These are phyloP conservation scores for Nephrotoma flavescens DNA, from an alignment of 2,888 invertebrate species.

Conservation along the genomic window DNA sequence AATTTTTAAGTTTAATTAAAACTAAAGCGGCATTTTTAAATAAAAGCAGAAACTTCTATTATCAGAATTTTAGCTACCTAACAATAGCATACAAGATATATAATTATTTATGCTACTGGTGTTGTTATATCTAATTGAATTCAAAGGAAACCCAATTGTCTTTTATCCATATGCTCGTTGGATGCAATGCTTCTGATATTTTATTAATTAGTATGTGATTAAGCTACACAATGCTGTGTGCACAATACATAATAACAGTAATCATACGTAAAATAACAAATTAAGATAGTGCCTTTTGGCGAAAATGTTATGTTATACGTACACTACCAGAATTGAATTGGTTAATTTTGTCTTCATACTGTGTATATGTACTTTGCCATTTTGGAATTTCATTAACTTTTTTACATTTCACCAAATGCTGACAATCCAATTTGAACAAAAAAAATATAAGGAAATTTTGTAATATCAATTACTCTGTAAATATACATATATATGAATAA, in stretches of 20 bases:
- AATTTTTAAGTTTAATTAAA: too few species aligned
- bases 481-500: not conserved
- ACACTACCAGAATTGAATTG: not conserved
- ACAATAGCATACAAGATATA: not conserved
- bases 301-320: not conserved
- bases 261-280: not conserved
- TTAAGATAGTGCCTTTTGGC: not conserved
- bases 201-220: not conserved
- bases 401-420: not conserved
- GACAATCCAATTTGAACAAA: not conserved
- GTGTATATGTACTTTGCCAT: not conserved
- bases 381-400: not conserved
- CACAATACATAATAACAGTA: too few species aligned
- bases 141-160: not conserved
- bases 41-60: not conserved
- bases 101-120: not conserved
- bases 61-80: not conserved
- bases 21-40: not conserved
- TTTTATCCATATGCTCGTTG: not conserved
- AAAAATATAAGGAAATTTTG: not conserved
- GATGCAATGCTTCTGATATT: not conserved
- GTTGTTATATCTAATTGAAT: not conserved
- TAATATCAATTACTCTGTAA: not conserved
- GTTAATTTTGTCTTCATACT: not conserved
- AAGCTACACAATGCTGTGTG: not conserved